These are phyloP conservation scores for Tupiocoris notatus DNA, from an alignment of 2,888 invertebrate species.

Conservation along the genomic window DNA sequence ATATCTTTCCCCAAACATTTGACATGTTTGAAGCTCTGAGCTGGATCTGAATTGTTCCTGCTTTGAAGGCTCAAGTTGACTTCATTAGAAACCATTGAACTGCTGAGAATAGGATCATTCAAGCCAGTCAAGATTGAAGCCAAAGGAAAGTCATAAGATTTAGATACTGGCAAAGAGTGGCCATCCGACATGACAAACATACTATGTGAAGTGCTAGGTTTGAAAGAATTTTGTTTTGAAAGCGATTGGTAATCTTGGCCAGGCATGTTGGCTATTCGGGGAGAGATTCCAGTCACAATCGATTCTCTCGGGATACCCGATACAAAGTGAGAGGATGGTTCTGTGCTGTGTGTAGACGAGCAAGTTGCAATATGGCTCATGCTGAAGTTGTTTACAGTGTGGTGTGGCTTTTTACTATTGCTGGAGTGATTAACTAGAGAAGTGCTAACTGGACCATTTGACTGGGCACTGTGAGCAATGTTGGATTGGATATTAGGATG, in stretches of 20 bases:
- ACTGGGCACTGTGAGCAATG: no score
- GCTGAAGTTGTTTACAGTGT: constrained; percentile 19
- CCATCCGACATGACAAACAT: not conserved
- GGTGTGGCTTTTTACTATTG: not conserved
- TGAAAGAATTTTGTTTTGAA: not conserved
- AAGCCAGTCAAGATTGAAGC: constrained; percentile 19
- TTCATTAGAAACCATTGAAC: not conserved
- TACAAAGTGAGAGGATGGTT: not conserved
- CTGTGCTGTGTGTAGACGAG: not conserved
- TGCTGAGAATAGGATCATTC: constrained; percentile 16
- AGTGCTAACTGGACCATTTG: no score
- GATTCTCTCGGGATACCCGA: no score
- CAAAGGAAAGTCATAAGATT: constrained; percentile 26
- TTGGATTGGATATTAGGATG: no score
- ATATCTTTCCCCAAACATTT: constrained; percentile 5
- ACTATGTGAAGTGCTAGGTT: not conserved
- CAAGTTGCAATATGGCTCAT: constrained; percentile 20
- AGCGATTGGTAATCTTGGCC: not conserved
- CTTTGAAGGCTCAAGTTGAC: not conserved
- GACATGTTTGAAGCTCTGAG: not conserved
- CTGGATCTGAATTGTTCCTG: not conserved
- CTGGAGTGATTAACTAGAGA: not conserved
- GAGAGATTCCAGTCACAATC: no score
- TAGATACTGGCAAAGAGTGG: not conserved
- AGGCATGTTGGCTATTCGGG: not conserved